Evolutionary conservation across 1,140 invertebrate genomes (phyloP), one percentile per base, ranked within the genome.

Genomic region (Drosophila bifasciata): DNA sequence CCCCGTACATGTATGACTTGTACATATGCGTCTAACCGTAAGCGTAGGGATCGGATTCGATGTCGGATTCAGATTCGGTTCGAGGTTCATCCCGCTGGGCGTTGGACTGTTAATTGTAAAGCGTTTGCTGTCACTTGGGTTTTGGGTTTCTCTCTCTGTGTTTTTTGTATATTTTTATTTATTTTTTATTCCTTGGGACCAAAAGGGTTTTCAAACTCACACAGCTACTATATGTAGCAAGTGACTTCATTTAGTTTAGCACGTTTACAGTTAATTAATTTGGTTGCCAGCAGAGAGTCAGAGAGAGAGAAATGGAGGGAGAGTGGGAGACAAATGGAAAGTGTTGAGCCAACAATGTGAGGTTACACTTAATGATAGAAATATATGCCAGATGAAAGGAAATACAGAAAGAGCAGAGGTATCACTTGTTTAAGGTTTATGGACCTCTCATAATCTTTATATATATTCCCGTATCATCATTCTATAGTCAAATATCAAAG

Each of bases 191-290:
- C 19, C n/a, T n/a, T 3, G 19, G 19, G n/a, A n/a, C n/a, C n/a
- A 46, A 70, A 43, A 5, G 32, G 28, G 3, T 28, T 28, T 0
- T 28, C 28, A n/a, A n/a, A 7, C 28, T 9, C 8, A 2, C 8
- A 36, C 32, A 13, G 9, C 23, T 25, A n/a, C n/a, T n/a, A n/a
- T n/a, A n/a, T n/a, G n/a, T n/a, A 17, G 46, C 52, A 75, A 84
- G 76, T 85, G 76, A 84, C 80, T 86, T 80, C 41, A 85, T 85
- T 85, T 85, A 66, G 76, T 53, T 66, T 73, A 51, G 61, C 80
- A 86, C 81, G 71, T 77, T 85, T 66, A 45, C 81, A 74, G 76
- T 76, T 86, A 85, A 85, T 85, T 85, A 80, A 86, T 80, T 77
- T 77, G 44, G 61, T 46, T 55, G 46, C 21, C 28, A 16, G 39